Percentiles rank a stretch among this genome's conserved stretches.
phyloP scores from a whole-genome alignment of 2,113 vertebrate genomes.

The Dipodomys stephensi region DNA sequence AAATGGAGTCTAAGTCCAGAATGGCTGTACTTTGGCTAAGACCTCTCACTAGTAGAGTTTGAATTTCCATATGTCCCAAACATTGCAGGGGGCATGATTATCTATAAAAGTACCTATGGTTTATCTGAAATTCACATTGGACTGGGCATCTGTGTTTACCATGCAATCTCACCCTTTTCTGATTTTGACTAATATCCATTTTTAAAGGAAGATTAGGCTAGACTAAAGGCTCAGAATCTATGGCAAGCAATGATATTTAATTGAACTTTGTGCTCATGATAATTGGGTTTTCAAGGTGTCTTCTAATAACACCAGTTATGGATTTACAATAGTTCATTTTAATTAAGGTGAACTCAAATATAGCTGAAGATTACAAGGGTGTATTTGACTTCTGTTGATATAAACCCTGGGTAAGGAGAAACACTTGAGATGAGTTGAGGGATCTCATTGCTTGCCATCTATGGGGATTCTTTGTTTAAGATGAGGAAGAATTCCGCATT shows the following conservation, averaged over 20 bases:
- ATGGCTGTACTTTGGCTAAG: no score
- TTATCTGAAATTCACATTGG: conserved; percentile 30
- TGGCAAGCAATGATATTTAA: background rate
- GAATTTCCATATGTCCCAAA: background rate
- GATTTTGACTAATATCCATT: background rate
- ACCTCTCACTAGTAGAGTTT: background rate
- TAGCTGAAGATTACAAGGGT: no score
- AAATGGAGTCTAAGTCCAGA: no score
- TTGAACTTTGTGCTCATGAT: conserved; percentile 5
- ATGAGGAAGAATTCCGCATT: background rate
- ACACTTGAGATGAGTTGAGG: background rate
- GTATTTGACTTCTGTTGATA: background rate
- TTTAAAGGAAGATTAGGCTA: background rate
- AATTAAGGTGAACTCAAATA: conserved; percentile 5
- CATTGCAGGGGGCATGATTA: background rate
- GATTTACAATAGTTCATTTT: conserved; percentile 24
- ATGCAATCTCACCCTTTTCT: background rate
- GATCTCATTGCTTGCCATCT: background rate
- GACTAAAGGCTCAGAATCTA: background rate
- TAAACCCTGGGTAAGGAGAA: background rate
- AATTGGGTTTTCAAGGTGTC: background rate
- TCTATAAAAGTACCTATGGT: background rate
- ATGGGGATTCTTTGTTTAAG: background rate
- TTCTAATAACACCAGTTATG: conserved; percentile 15
- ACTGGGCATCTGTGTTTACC: background rate